Evolutionary conservation across 2,888 invertebrate genomes (phyloP).

Genomic region (Candidula unifasciata): DNA sequence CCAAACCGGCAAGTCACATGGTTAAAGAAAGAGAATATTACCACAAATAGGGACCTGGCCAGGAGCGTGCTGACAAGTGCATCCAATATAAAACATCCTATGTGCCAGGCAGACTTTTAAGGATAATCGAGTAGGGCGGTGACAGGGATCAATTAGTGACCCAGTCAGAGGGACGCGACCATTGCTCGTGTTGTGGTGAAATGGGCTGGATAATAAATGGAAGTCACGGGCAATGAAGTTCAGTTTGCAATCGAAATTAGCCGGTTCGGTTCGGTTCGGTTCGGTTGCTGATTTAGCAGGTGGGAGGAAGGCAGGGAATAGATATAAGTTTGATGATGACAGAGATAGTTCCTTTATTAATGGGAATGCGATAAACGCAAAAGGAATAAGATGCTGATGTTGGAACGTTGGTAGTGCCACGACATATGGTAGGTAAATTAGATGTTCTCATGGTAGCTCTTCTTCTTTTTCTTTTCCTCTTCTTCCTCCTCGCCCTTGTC

Average conservation of each 20-base stretch:
- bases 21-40: too few relatives aligned
- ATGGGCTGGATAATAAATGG: background rate
- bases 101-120: background rate
- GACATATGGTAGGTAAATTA: too few relatives aligned
- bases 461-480: background rate
- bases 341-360: background rate
- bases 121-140: background rate
- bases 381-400: too few relatives aligned
- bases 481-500: background rate
- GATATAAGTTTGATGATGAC: background rate
- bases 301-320: background rate
- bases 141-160: background rate
- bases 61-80: conserved; percentile 28
- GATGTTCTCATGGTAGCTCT: background rate
- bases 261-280: too few relatives aligned
- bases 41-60: background rate
- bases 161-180: background rate
- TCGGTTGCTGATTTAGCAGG: background rate
- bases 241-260: too few relatives aligned
- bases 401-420: too few relatives aligned
- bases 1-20: too few relatives aligned
- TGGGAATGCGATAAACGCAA: too few relatives aligned
- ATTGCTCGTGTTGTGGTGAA: conserved; percentile 11
- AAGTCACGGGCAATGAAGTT: too few relatives aligned
- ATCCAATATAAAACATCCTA: background rate